These are phyloP conservation scores for Hydrolagus affinis DNA, from an alignment of 2,113 vertebrate species.

Conservation along the genomic window DNA sequence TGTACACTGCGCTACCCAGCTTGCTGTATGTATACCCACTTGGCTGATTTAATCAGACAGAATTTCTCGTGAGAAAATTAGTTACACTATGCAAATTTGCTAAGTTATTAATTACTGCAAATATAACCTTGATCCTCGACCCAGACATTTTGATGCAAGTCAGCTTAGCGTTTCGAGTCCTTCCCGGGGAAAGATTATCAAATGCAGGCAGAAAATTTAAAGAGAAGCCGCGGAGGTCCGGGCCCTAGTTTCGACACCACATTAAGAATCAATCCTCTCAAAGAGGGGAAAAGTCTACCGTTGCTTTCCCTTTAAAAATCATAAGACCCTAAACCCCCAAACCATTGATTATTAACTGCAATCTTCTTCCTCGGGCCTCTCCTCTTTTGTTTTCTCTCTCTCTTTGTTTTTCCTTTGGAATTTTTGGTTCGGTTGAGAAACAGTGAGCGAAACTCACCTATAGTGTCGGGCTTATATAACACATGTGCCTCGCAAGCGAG, in stretches of 20 bases:
- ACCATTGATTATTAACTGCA: too few species aligned
- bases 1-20: neutral
- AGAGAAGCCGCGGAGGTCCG: neutral
- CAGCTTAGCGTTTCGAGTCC: conserved; percentile 5
- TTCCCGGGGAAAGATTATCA: neutral
- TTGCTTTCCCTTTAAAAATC: neutral
- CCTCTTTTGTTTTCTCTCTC: too few species aligned
- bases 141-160: conserved; percentile 24
- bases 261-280: neutral
- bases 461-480: too few species aligned
- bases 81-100: conserved; percentile 20
- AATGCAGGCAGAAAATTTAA: neutral
- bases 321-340: neutral
- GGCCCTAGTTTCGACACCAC: neutral
- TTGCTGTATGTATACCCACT: conserved; percentile 6
- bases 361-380: too few species aligned
- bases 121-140: conserved; percentile 26
- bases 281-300: neutral
- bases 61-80: neutral
- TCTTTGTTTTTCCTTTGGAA: too few species aligned
- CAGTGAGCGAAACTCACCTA: too few species aligned
- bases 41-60: conserved; percentile 10
- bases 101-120: conserved; percentile 31
- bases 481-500: too few species aligned
- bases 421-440: too few species aligned